These are phyloP conservation scores for Mercenaria mercenaria DNA, from an alignment of 1,140 invertebrate species.

Conservation along the genomic window DNA sequence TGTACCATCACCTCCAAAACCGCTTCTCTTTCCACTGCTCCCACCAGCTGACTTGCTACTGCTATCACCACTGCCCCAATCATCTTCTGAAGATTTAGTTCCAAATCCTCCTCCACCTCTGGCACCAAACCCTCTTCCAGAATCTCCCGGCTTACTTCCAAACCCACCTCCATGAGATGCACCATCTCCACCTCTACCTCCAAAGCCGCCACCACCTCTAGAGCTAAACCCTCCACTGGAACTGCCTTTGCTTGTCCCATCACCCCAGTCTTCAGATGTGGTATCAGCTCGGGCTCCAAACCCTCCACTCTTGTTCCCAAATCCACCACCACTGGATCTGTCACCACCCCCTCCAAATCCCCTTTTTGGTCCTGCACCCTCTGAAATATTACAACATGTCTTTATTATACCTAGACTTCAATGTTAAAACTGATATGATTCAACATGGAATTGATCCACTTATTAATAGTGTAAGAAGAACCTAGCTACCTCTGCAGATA, in stretches of 20 bases:
- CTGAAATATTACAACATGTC: background rate
- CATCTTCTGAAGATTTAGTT: slow-evolving; percentile 5
- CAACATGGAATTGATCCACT: too few relatives aligned
- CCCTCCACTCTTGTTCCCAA: slow-evolving; percentile 36
- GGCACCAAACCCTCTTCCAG: slow-evolving; percentile 66
- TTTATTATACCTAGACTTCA: too few relatives aligned
- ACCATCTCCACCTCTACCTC: background rate
- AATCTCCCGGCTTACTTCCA: background rate
- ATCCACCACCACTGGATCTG: slow-evolving; percentile 57
- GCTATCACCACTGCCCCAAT: slow-evolving; percentile 40
- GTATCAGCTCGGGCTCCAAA: slow-evolving; percentile 10
- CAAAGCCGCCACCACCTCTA: background rate
- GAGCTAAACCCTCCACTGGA: slow-evolving; percentile 13
- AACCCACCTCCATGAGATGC: slow-evolving; percentile 24
- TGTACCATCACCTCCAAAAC: background rate
- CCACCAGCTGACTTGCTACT: background rate
- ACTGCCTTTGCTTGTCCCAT: slow-evolving; percentile 41
- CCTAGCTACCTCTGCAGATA: too few relatives aligned
- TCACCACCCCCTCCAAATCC: slow-evolving; percentile 26
- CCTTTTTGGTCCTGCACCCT: slow-evolving; percentile 40
- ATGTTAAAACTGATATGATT: too few relatives aligned
- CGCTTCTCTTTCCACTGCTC: background rate
- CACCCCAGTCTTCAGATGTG: slow-evolving; percentile 20
- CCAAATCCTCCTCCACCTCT: slow-evolving; percentile 56
- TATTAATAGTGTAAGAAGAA: too few relatives aligned